Evolutionary conservation across 2,797 vertebrate genomes (phyloP).

Genomic region (Toxotes lorentzi): DNA sequence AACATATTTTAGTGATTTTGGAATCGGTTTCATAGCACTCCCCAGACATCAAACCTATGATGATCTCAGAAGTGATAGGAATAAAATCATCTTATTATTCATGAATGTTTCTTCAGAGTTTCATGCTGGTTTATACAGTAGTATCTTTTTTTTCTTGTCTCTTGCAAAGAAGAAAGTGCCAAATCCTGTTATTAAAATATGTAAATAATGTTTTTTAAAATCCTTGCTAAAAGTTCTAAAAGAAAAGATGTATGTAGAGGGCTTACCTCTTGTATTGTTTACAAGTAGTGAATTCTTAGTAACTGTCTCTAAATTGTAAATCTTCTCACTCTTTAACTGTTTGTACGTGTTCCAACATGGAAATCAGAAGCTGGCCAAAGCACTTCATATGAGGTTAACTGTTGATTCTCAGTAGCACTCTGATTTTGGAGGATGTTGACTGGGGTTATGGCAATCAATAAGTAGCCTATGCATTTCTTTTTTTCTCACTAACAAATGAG

Average conservation of each 20-base stretch:
- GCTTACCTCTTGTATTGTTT: slow-evolving; percentile 97
- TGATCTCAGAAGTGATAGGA: slow-evolving; percentile 27
- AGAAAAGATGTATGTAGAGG: slow-evolving; percentile 75
- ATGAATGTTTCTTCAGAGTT: slow-evolving; percentile 71
- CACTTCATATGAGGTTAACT: slow-evolving; percentile 68
- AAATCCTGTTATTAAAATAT: slow-evolving; percentile 94
- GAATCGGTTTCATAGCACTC: slow-evolving; percentile 29
- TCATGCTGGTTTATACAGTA: slow-evolving; percentile 70
- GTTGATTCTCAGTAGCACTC: slow-evolving; percentile 77
- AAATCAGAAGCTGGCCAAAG: slow-evolving; percentile 76
- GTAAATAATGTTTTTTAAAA: slow-evolving; percentile 92
- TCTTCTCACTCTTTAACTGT: slow-evolving; percentile 64
- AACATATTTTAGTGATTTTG: slow-evolving; percentile 21
- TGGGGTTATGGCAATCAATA: slow-evolving; percentile 75
- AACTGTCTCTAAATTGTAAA: slow-evolving; percentile 85
- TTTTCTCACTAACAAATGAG: slow-evolving; percentile 40
- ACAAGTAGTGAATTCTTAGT: slow-evolving; percentile 97
- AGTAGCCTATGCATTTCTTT: slow-evolving; percentile 76
- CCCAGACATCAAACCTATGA: slow-evolving; percentile 8
- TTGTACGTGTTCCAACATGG: slow-evolving; percentile 62
- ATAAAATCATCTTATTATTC: background rate
- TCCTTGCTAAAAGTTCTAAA: slow-evolving; percentile 69
- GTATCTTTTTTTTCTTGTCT: slow-evolving; percentile 73
- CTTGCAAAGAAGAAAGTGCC: slow-evolving; percentile 91
- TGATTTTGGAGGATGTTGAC: slow-evolving; percentile 49